Evolutionary conservation across 2,888 invertebrate species (phyloP).

Genomic region (Polymixis lichenea): DNA sequence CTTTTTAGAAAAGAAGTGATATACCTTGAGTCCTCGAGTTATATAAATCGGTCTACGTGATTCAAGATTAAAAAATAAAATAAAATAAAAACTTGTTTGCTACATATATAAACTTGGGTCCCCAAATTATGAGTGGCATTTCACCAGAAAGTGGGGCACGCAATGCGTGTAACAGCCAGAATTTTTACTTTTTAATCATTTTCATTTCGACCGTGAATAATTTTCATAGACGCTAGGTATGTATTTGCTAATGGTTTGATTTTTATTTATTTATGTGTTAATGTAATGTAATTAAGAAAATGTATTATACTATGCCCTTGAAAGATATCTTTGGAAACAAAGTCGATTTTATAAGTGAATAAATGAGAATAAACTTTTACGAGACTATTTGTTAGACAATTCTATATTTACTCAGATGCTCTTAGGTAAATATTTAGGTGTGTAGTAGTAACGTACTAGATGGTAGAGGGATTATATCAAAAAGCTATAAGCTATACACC

Average conservation of each 20-base stretch:
- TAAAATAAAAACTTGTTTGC: not conserved
- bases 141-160: conserved; percentile 22
- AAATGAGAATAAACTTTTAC: not conserved
- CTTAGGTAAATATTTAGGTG: not conserved
- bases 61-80: not conserved
- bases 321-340: not conserved
- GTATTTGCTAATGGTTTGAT: conserved; percentile 44
- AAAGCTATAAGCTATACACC: not conserved
- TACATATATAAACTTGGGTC: not conserved
- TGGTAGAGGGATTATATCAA: not conserved
- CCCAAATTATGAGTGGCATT: conserved; percentile 12
- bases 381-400: not conserved
- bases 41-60: not conserved
- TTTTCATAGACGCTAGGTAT: conserved; percentile 37
- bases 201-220: conserved; percentile 35
- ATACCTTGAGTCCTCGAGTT: not conserved
- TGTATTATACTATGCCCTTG: conserved; percentile 10
- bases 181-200: conserved; percentile 30
- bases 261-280: conserved; percentile 28
- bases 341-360: not conserved
- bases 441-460: not conserved
- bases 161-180: conserved; percentile 9
- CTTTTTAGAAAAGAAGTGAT: not conserved
- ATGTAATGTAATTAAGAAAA: conserved; percentile 20
- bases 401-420: not conserved